Evolutionary conservation across 2,113 vertebrate genomes (phyloP), one percentile per base, ranked within the genome.

Genomic region (Corythornis madagascariensis): DNA sequence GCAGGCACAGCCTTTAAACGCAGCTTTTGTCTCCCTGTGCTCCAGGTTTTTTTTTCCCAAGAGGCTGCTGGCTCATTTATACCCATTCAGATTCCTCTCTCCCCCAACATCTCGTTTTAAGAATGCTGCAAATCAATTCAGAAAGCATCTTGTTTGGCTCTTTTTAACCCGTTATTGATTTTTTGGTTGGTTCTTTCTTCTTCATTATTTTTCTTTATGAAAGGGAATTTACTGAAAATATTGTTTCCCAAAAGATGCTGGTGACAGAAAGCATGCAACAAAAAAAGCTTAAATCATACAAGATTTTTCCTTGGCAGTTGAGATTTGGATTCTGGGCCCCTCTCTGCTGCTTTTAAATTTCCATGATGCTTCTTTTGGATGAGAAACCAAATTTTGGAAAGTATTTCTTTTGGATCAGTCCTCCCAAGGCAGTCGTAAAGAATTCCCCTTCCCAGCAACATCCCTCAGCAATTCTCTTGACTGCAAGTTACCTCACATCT

Each of bases 291-390:
- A 52, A 86, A 80, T 31, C 75, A 66, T 93, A 91, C 57, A 95
- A 93, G 90, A 71, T 53, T 83, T 94, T n/a, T 88, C 80, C 88
- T 74, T 89, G 72, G 75, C 19, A 16, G 64, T 40, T 0, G 19
- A 89, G 65, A 57, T 94, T 74, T 64, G 64, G 69, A 94, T 91
- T 91, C 67, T 72, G 94, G 92, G 95, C 89, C 92, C 84, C 92
- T 91, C 87, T 92, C 53, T 42, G 85, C 57, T 75, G 85, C 92
- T 88, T 92, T 92, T 78, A 91, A 92, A 88, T 96, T 95, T 96
- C 95, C 95, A 92, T 93, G 95, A 94, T 96, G 96, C 92, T 94
- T 91, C 96, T 53, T 83, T 95, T 96, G 96, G 94, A 96, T 65
- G 83, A 94, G 79, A 95, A 96, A 92, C 65, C 43, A 45, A 86